Percentiles rank a stretch among this genome's conserved stretches.
phyloP scores from a whole-genome alignment of 2,888 invertebrate species.

The Andricus quercusramuli region DNA sequence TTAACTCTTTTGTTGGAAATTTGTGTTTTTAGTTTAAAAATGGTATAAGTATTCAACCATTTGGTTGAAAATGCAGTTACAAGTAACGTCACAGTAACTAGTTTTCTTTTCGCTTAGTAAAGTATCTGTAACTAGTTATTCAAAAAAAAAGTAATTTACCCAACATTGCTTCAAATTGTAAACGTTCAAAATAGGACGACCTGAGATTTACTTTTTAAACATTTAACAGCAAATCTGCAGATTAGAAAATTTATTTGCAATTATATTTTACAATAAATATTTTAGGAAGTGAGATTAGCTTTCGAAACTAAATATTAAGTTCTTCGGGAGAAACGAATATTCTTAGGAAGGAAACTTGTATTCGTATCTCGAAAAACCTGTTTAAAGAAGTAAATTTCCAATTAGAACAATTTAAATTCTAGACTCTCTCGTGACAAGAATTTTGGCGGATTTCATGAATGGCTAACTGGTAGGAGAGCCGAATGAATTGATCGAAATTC shows the following conservation, averaged over 20 bases:
- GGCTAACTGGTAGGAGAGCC: background rate
- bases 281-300: too few species aligned
- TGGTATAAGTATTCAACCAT: too few species aligned
- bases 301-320: background rate
- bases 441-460: slow-evolving; percentile 26
- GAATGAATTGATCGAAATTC: slow-evolving; percentile 7
- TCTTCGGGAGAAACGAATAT: background rate
- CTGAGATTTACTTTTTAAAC: background rate
- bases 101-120: too few species aligned
- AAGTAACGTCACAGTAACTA: too few species aligned
- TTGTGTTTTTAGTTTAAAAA: too few species aligned
- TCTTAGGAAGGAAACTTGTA: background rate
- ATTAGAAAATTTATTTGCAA: too few species aligned
- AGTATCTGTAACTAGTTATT: too few species aligned
- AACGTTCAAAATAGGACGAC: background rate
- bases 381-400: slow-evolving; percentile 25
- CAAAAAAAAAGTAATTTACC: too few species aligned
- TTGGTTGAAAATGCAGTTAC: too few species aligned
- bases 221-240: too few species aligned
- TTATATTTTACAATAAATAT: too few species aligned
- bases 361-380: slow-evolving; percentile 6
- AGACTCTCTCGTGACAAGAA: background rate
- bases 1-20: too few species aligned
- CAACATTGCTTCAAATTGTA: background rate
- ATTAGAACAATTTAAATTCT: slow-evolving; percentile 41